Evolutionary conservation across 1,140 invertebrate species (phyloP).

Genomic region (Phymorhynchus buccinoides): DNA sequence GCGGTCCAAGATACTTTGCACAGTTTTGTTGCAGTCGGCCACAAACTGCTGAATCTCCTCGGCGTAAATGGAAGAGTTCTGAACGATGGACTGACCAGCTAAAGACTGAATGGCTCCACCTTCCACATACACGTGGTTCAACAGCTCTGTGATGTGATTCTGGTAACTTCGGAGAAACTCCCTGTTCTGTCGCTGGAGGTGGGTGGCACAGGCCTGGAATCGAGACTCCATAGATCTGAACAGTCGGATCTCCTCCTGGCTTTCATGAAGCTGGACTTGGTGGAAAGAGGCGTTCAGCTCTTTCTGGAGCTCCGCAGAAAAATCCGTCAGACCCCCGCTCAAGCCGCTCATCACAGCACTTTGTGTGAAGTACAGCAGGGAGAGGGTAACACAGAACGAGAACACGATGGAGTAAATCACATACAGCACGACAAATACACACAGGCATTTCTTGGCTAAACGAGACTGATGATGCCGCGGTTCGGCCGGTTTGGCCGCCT

Average conservation of each 20-base stretch:
- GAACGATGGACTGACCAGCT: slow-evolving; percentile 48
- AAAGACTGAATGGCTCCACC: slow-evolving; percentile 50
- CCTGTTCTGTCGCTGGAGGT: slow-evolving; percentile 53
- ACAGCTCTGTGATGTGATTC: slow-evolving; percentile 41
- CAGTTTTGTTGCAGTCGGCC: slow-evolving; percentile 55
- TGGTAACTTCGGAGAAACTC: slow-evolving; percentile 47
- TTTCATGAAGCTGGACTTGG: slow-evolving; percentile 56
- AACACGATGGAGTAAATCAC: slow-evolving; percentile 62
- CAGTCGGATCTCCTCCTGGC: slow-evolving; percentile 50
- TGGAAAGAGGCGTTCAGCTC: slow-evolving; percentile 48
- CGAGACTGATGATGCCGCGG: slow-evolving; percentile 10
- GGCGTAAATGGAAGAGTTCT: slow-evolving; percentile 52
- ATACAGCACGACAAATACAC: slow-evolving; percentile 56
- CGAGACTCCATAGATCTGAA: slow-evolving; percentile 53
- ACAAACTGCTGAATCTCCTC: slow-evolving; percentile 58
- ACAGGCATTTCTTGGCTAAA: slow-evolving; percentile 47
- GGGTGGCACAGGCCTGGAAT: slow-evolving; percentile 56
- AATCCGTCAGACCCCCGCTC: slow-evolving; percentile 52
- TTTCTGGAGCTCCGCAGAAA: slow-evolving; percentile 48
- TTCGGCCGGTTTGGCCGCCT: slow-evolving; percentile 17
- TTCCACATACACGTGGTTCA: slow-evolving; percentile 50
- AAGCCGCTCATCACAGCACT: slow-evolving; percentile 49
- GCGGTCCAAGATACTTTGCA: slow-evolving; percentile 53
- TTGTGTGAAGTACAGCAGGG: slow-evolving; percentile 57
- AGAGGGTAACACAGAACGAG: slow-evolving; percentile 60